Evolutionary conservation across 1,140 invertebrate species (phyloP).

Genomic region (Anoplolepis gracilipes): DNA sequence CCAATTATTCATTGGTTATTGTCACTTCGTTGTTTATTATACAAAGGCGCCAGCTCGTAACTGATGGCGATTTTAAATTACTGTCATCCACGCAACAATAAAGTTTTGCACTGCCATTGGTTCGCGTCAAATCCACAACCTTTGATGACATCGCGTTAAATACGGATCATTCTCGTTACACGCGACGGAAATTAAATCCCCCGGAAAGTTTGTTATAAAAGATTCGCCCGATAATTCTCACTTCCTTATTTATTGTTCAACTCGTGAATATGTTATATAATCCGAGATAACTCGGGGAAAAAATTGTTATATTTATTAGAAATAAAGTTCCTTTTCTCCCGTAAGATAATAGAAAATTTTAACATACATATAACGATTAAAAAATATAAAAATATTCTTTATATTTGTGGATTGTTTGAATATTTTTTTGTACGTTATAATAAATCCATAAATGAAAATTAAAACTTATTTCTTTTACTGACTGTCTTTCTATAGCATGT

Average conservation of each 20-base stretch:
- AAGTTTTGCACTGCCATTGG: constrained; percentile 19
- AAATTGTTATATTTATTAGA: constrained; percentile 4
- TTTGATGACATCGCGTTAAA: constrained; percentile 37
- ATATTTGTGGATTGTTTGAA: background rate
- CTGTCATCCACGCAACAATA: constrained; percentile 15
- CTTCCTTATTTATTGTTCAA: constrained; percentile 10
- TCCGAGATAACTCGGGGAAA: constrained; percentile 3
- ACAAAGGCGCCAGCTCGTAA: constrained; percentile 36
- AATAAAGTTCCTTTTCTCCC: background rate
- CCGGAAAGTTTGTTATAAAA: constrained; percentile 14
- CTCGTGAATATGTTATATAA: background rate
- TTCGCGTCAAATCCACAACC: background rate
- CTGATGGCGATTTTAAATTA: constrained; percentile 50
- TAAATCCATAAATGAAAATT: constrained; percentile 1
- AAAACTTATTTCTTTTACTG: constrained; percentile 2
- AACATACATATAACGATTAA: background rate
- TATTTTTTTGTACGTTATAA: background rate
- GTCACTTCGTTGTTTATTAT: constrained; percentile 68
- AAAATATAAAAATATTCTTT: background rate
- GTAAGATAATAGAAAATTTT: background rate
- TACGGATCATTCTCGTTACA: constrained; percentile 10
- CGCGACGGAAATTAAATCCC: constrained; percentile 43
- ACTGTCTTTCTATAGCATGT: background rate
- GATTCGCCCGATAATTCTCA: background rate
- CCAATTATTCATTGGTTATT: constrained; percentile 59